phyloP scores from a whole-genome alignment of 1,140 invertebrate species.

The Drosophila pruinosa region DNA sequence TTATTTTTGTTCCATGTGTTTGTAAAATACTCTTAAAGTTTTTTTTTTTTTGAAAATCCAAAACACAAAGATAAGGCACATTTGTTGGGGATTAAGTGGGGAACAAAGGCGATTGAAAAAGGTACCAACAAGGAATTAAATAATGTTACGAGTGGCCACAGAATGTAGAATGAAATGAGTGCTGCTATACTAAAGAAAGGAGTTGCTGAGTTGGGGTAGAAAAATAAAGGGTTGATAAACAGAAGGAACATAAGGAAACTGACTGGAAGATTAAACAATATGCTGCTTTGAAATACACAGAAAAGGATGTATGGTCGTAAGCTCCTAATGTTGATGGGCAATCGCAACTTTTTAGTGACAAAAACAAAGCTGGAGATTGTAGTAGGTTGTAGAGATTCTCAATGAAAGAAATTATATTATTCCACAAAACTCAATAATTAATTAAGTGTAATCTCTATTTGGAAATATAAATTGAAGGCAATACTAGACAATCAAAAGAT shows the following conservation, averaged over 20 bases:
- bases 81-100: slow-evolving; percentile 57
- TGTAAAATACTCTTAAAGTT: slow-evolving; percentile 30
- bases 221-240: neutral
- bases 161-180: slow-evolving; percentile 5
- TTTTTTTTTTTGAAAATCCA: slow-evolving; percentile 42
- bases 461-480: no score
- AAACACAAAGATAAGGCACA: slow-evolving; percentile 67
- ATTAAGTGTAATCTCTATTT: no score
- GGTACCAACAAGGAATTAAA: slow-evolving; percentile 19
- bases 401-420: no score
- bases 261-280: slow-evolving; percentile 8
- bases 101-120: slow-evolving; percentile 25
- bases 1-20: slow-evolving; percentile 44
- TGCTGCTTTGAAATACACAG: neutral
- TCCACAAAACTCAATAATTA: no score
- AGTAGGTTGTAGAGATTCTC: no score
- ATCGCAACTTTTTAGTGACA: neutral
- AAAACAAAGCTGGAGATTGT: neutral
- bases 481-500: no score
- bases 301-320: neutral
- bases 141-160: slow-evolving; percentile 13
- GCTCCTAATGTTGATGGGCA: neutral
- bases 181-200: neutral
- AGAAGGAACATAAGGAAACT: neutral
- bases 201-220: no score